Evolutionary conservation across 2,797 vertebrate genomes (phyloP), one percentile per base, ranked within the genome.

Genomic region (Gorsachius magnificus): DNA sequence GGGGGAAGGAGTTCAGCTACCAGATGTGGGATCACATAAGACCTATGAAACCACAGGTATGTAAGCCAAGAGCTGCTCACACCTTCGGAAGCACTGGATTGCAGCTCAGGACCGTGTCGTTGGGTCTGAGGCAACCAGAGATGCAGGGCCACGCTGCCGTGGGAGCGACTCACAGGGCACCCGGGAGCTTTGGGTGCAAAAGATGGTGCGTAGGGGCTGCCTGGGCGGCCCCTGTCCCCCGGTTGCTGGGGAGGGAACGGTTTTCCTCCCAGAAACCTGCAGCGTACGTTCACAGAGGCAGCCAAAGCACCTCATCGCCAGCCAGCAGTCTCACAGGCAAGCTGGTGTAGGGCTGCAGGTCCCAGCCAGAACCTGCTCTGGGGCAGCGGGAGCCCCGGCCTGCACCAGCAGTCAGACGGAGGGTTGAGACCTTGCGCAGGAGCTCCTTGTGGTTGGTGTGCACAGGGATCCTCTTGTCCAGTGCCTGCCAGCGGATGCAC

Each of bases 401-500:
- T 71, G 36, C n/a, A n/a, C n/a, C n/a, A n/a, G n/a, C n/a, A n/a
- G n/a, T n/a, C n/a, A n/a, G n/a, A n/a, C n/a, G n/a, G 48, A 97
- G 96, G 17, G 96, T 11, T 0, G 98, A 98, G 19, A 98, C 98
- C 87, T 94, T 97, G 76, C 89, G 96, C 61, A 99, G 98, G 53
- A 98, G 96, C 10, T 98, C 93, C 97, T 97, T 99, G 96, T 99
- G 99, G 97, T 98, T 97, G 14, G 98, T 22, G 1, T 97, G 95
- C 8, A 99, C 97, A 0, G 96, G 96, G 16, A 98, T 97, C 83
- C 97, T 98, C 87, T 97, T 90, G 96, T 98, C 99, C 89, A 99
- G 95, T 95, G 98, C 98, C 92, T 98, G 97, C 99, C 99, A 99
- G 75, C 97, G 97, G 68, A 99, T 93, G 83, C 83, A 91, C 79